Evolutionary conservation across 2,113 vertebrate species (phyloP).

Genomic region (Carollia perspicillata): DNA sequence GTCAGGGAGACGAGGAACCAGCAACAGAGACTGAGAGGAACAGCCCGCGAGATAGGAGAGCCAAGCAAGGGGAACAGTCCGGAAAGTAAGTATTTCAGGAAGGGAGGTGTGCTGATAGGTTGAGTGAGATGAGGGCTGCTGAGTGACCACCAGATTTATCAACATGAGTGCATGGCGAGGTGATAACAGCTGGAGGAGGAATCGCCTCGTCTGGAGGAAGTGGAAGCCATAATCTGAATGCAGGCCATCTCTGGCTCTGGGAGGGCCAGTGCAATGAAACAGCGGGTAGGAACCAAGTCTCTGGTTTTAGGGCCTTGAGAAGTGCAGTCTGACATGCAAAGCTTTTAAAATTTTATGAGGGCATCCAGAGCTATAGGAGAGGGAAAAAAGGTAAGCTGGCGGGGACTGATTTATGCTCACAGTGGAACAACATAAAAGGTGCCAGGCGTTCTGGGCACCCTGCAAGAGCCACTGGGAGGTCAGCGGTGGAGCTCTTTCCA

Average conservation of each 20-base stretch:
- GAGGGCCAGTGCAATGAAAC: slow-evolving; percentile 34
- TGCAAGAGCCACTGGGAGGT: slow-evolving; percentile 53
- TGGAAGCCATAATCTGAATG: background rate
- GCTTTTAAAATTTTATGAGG: slow-evolving; percentile 80
- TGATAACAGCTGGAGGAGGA: background rate
- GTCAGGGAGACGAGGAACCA: background rate
- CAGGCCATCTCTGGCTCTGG: background rate
- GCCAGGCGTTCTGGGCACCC: slow-evolving; percentile 58
- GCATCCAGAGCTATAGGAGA: slow-evolving; percentile 59
- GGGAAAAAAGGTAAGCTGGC: background rate
- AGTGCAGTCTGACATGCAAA: slow-evolving; percentile 74
- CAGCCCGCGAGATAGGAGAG: background rate
- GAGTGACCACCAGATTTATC: fast-evolving
- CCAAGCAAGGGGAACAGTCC: background rate
- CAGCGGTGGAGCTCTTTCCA: slow-evolving; percentile 9
- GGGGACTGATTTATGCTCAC: slow-evolving; percentile 73
- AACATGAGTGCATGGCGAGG: fast-evolving
- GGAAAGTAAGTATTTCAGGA: background rate
- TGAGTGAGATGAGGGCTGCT: background rate
- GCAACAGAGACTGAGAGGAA: background rate
- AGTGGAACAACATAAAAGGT: background rate
- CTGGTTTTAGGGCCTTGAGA: slow-evolving; percentile 74
- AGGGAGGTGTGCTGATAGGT: background rate
- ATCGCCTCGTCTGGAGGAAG: background rate
- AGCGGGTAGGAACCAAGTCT: slow-evolving; percentile 73